These are phyloP conservation scores for Maniola jurtina DNA, from an alignment of 1,140 invertebrate genomes.

Conservation along the genomic window DNA sequence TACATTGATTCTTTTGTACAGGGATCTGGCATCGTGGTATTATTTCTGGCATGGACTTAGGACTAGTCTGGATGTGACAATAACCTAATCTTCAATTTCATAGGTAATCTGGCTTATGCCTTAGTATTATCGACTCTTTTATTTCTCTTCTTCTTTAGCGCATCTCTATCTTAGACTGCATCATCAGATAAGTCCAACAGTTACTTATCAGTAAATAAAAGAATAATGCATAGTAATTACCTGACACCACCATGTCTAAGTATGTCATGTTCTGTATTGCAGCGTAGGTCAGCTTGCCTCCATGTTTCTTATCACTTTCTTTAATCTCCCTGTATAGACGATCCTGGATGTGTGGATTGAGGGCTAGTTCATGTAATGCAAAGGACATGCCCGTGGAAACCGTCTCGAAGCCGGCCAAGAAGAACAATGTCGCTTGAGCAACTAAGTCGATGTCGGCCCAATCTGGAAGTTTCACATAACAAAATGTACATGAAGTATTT, in stretches of 20 bases:
- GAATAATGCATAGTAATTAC: too few species aligned
- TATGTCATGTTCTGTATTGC: constrained; percentile 81
- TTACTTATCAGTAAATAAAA: too few species aligned
- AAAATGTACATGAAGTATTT: not conserved
- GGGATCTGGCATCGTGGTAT: too few species aligned
- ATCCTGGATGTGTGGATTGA: constrained; percentile 80
- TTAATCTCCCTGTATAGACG: constrained; percentile 80
- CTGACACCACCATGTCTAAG: constrained; percentile 81
- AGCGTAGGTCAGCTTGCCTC: constrained; percentile 73
- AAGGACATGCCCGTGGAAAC: constrained; percentile 80
- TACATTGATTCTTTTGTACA: too few species aligned
- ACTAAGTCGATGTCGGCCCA: constrained; percentile 59
- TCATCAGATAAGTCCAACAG: too few species aligned
- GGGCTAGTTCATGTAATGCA: constrained; percentile 79
- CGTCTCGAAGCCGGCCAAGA: constrained; percentile 83
- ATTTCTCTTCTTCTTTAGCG: not conserved
- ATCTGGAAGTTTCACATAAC: constrained; percentile 22
- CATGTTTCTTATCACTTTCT: constrained; percentile 49
- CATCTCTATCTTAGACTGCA: too few species aligned
- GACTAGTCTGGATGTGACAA: too few species aligned
- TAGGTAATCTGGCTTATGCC: too few species aligned
- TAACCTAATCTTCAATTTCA: too few species aligned
- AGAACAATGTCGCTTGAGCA: constrained; percentile 53
- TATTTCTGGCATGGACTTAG: too few species aligned
- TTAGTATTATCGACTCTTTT: too few species aligned